Percentiles rank a stretch among this genome's conserved stretches.
Conservation (phyloP, 2,797 vertebrate genomes). For the Echiichthys vipera region DNA sequence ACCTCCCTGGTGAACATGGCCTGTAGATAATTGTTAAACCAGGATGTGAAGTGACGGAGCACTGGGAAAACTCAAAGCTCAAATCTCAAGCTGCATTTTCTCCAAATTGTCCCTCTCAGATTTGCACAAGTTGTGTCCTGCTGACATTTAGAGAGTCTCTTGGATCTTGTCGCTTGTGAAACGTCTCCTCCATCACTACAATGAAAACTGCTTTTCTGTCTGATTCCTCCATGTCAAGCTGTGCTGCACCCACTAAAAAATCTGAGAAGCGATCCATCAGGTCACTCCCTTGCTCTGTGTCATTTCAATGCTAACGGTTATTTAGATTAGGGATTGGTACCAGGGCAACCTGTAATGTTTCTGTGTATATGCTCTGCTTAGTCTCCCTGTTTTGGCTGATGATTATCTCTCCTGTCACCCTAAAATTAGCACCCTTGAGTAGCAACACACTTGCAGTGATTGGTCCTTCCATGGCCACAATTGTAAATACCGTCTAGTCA, state of each 20-base stretch:
- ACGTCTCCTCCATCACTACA: constrained; percentile 22
- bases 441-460: constrained; percentile 36
- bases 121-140: background rate
- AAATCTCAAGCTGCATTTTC: constrained; percentile 1
- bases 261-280: constrained; percentile 39
- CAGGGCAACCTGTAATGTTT: constrained; percentile 64
- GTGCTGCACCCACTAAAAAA: constrained; percentile 38
- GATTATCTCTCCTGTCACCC: constrained; percentile 68
- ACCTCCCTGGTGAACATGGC: background rate
- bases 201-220: constrained; percentile 9
- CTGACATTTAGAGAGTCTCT: constrained; percentile 13
- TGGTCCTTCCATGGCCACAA: constrained; percentile 24
- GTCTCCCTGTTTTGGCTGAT: constrained; percentile 62
- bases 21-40: background rate
- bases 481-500: constrained; percentile 48
- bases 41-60: constrained; percentile 13
- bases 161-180: constrained; percentile 11
- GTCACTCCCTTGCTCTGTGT: constrained; percentile 51
- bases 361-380: constrained; percentile 63
- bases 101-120: background rate
- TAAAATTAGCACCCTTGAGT: constrained; percentile 56
- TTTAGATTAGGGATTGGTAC: constrained; percentile 75
- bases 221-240: constrained; percentile 35
- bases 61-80: background rate
- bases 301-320: constrained; percentile 59